A percentile compares a stretch with the other conserved stretches of the same genome.
Conservation (phyloP, 2,113 vertebrate genomes). For the Carassius gibelio region DNA sequence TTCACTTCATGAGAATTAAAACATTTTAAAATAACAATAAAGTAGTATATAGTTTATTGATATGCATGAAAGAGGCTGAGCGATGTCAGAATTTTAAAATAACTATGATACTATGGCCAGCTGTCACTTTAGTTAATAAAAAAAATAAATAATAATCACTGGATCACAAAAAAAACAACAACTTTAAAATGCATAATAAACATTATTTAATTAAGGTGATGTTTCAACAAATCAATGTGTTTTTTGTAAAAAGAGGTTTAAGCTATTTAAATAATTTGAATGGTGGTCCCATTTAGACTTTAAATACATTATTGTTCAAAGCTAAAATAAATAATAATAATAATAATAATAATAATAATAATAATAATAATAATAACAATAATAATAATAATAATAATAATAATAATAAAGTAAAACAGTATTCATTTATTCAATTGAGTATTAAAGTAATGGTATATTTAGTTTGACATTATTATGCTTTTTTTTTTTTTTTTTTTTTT, state of each 20-base stretch:
- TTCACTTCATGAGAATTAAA: not conserved
- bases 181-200: no score
- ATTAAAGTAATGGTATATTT: not conserved
- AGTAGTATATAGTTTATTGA: not conserved
- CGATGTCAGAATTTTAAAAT: not conserved
- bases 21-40: no score
- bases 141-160: not conserved
- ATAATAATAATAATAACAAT: no score
- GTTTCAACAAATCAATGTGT: not conserved
- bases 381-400: not conserved
- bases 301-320: not conserved
- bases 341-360: not conserved
- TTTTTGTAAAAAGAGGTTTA: not conserved
- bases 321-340: not conserved
- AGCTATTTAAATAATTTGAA: conserved; percentile 1
- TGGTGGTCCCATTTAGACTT: not conserved
- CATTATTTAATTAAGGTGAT: not conserved
- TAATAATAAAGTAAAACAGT: no score
- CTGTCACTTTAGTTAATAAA: not conserved
- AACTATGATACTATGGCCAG: no score
- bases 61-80: not conserved
- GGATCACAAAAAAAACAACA: not conserved
- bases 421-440: no score
- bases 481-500: not conserved
- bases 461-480: not conserved